phyloP scores from a whole-genome alignment of 2,113 vertebrate genomes.

The Pelvicachromis taeniatus region DNA sequence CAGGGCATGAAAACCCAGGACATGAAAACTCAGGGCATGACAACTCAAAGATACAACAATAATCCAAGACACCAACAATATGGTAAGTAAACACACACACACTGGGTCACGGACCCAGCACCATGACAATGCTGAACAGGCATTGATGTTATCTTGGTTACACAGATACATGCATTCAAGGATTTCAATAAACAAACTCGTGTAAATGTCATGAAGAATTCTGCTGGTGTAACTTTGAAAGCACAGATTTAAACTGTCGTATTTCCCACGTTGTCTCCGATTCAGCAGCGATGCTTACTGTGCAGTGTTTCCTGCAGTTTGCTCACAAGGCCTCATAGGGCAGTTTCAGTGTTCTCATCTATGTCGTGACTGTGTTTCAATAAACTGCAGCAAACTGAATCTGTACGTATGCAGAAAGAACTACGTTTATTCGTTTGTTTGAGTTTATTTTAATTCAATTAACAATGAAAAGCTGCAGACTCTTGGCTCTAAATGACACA shows the following conservation, averaged over 20 bases:
- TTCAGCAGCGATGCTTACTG: not conserved
- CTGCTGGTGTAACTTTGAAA: not conserved
- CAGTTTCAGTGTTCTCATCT: not conserved
- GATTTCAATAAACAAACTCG: not conserved
- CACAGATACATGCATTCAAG: not conserved
- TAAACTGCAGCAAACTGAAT: not conserved
- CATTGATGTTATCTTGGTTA: not conserved
- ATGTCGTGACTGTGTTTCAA: too few relatives aligned
- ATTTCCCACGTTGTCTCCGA: not conserved
- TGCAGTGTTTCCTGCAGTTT: not conserved
- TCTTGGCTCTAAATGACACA: slow-evolving; percentile 1
- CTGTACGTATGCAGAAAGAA: not conserved
- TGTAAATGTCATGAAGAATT: not conserved
- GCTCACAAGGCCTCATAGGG: not conserved
- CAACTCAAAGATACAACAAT: too few relatives aligned
- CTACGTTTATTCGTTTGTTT: not conserved
- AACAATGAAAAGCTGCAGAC: not conserved
- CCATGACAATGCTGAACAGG: not conserved
- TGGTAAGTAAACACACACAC: too few relatives aligned
- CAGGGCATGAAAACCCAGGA: too few relatives aligned
- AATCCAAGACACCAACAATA: too few relatives aligned
- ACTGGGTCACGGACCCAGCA: too few relatives aligned
- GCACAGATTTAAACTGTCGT: not conserved
- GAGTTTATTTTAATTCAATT: not conserved
- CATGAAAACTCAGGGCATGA: too few relatives aligned